A percentile compares a stretch with the other conserved stretches of the same genome.
phyloP scores from a whole-genome alignment of 2,888 invertebrate species.

The Harmothoe impar region DNA sequence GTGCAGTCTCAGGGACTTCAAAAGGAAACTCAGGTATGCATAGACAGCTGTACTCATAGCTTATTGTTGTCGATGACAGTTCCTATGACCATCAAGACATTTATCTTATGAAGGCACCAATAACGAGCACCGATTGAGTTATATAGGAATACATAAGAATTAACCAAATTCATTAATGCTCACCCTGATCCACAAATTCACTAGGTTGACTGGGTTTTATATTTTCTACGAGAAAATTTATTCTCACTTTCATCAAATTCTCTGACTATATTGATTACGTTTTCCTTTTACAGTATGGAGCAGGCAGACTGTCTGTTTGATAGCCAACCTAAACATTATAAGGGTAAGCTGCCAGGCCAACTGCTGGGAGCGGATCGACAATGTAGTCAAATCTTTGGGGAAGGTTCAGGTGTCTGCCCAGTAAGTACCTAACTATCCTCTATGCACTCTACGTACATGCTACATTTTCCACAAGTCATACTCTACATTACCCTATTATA shows the following conservation, averaged over 20 bases:
- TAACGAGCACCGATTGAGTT: too few species aligned
- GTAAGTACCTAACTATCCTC: conserved; percentile 36
- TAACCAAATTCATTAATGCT: too few species aligned
- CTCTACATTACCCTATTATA: too few species aligned
- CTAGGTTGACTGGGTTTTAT: too few species aligned
- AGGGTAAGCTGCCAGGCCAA: conserved; percentile 58
- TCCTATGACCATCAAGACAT: too few species aligned
- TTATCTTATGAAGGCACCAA: too few species aligned
- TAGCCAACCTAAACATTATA: conserved; percentile 27
- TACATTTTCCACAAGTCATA: too few species aligned
- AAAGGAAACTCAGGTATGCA: conserved; percentile 63
- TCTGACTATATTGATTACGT: too few species aligned
- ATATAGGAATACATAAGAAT: too few species aligned
- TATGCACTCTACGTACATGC: neutral
- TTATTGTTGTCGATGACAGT: neutral
- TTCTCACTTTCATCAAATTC: too few species aligned
- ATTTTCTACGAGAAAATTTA: too few species aligned
- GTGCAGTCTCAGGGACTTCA: conserved; percentile 73
- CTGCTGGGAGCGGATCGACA: conserved; percentile 52
- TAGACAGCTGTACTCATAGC: neutral
- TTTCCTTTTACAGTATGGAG: conserved; percentile 54
- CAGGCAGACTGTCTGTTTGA: conserved; percentile 66
- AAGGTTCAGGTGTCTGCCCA: conserved; percentile 62
- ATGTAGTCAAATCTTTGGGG: conserved; percentile 65
- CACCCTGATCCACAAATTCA: too few species aligned